Conservation (phyloP, 2,113 vertebrate genomes). For the Cricetomys ansorgei region DNA sequence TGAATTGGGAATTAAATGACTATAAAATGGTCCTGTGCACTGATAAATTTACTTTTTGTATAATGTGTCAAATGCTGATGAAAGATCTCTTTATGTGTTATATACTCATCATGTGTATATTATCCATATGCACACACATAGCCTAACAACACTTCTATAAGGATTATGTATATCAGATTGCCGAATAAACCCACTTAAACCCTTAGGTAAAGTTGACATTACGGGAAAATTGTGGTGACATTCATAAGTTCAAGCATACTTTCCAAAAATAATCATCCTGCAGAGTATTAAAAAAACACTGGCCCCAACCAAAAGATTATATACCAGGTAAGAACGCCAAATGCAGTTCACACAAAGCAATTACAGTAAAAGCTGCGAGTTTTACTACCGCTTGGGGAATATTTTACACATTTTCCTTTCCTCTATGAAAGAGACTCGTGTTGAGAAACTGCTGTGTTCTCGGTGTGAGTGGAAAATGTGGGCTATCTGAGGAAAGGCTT, state of each 20-base stretch:
- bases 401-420: slow-evolving; percentile 76
- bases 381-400: slow-evolving; percentile 75
- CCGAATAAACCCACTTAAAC: slow-evolving; percentile 56
- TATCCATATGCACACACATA: neutral
- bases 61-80: neutral
- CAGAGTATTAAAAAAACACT: slow-evolving; percentile 29
- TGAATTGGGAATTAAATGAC: slow-evolving; percentile 3
- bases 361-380: slow-evolving; percentile 74
- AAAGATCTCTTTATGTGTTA: neutral
- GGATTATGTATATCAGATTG: neutral
- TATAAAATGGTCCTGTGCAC: neutral
- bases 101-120: neutral
- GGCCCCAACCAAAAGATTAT: slow-evolving; percentile 55
- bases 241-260: slow-evolving; percentile 66
- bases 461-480: slow-evolving; percentile 53
- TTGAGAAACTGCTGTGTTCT: slow-evolving; percentile 51
- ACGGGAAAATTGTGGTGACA: neutral
- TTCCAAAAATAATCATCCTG: slow-evolving; percentile 63
- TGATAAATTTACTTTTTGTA: neutral
- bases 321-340: slow-evolving; percentile 63
- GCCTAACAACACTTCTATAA: neutral
- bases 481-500: slow-evolving; percentile 51
- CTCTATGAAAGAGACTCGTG: slow-evolving; percentile 65
- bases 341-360: slow-evolving; percentile 63
- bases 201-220: slow-evolving; percentile 52